phyloP scores from a whole-genome alignment of 2,113 vertebrate species.

The Rhynchomys soricoides region DNA sequence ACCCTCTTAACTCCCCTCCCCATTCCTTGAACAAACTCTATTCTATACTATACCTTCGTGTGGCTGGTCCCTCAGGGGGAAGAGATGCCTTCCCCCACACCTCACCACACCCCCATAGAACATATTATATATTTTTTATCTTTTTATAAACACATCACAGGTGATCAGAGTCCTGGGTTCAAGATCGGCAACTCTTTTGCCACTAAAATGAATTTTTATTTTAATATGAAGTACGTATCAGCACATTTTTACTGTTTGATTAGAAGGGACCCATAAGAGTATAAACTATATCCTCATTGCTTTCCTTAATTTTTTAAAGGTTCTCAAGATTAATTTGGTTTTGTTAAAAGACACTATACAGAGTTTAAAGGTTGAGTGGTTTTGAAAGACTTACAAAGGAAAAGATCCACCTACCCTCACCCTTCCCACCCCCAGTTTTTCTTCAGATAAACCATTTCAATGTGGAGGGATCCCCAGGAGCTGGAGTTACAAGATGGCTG shows the following conservation, averaged over 20 bases:
- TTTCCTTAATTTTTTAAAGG: neutral
- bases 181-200: neutral
- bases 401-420: neutral
- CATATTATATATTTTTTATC: too few species aligned
- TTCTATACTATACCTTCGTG: too few species aligned
- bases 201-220: neutral
- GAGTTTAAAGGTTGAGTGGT: conserved; percentile 8
- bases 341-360: neutral
- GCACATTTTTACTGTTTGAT: neutral
- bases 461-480: neutral
- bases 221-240: neutral
- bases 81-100: too few species aligned
- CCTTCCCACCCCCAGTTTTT: neutral
- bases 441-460: neutral
- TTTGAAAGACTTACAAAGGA: neutral
- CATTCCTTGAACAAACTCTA: too few species aligned
- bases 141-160: too few species aligned
- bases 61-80: too few species aligned
- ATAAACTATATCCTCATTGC: neutral
- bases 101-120: too few species aligned
- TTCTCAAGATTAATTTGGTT: conserved; percentile 42
- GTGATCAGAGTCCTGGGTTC: neutral
- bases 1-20: too few species aligned
- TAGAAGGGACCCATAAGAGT: too few species aligned
- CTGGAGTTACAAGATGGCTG: neutral